Base-by-base conservation (phyloP, 1,140 invertebrate genomes). In the Drosophila pallidifrons region DNA sequence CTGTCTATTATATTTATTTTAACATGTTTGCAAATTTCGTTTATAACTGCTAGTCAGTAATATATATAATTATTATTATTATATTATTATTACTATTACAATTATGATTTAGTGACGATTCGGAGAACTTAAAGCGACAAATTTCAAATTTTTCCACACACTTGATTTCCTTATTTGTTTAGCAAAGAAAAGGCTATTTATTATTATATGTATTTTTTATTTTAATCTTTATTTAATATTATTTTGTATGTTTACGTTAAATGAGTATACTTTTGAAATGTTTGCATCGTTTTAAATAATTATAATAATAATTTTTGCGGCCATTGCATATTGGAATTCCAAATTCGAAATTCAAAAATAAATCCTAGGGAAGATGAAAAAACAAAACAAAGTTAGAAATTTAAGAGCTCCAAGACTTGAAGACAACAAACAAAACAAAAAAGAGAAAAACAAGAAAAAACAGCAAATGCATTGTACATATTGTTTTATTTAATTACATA, bases 21-120 rank as follows among this genome's bases (percentile, higher is more conserved):
- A 74, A 35, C 32, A 41, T 69, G 49, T 69, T 68, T 60, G 63
- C 52, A 63, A 49, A 63, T 60, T 87, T 82, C 64, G 71, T 82
- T 87, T 85, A 74, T 87, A 88, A 83, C 80, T 88, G 83, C 83
- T 88, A 88, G 83, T 88, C 83, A 88, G 83, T 88, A 88, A 89
- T 25, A 25, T 25, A 25, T 25, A 63, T 67, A 76, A 46, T 71
- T 67, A 63, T 78, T 75, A 61, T 51, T n/a, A 35, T 35, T 30
- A 35, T 30, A 60, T 38, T 51, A 63, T 51, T 25, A 49, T 49
- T 55, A 38, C 35, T 38, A 38, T 38, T 43, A 43, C 3, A 13
- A 55, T 57, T 55, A 52, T 60, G 63, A 66, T 81, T 76, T 41
- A 79, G 66, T 32, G 65, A 71, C 60, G 20, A 80, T 80, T 88